Percentiles rank a stretch among this genome's conserved stretches.
Conservation (phyloP, 2,113 vertebrate genomes). For the Corythoichthys intestinalis region DNA sequence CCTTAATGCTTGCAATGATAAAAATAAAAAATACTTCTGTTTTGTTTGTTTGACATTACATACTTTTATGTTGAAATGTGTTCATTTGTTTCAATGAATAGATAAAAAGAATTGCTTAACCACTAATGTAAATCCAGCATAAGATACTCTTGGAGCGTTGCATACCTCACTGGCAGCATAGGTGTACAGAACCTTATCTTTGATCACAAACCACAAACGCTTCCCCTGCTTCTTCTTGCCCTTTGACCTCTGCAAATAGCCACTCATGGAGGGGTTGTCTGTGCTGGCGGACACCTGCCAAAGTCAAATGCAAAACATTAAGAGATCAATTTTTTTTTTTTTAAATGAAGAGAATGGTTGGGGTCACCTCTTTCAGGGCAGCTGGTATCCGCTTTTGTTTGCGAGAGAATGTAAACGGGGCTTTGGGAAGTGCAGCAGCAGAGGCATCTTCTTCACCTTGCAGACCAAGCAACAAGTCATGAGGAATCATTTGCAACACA, state of each 20-base stretch:
- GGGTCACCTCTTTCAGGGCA: conserved; percentile 86
- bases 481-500: neutral
- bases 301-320: neutral
- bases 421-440: conserved; percentile 73
- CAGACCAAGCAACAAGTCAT: conserved; percentile 2
- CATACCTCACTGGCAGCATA: conserved; percentile 98
- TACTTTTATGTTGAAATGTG: too few species aligned
- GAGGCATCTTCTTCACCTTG: conserved; percentile 73
- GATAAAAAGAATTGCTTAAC: too few species aligned
- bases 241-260: conserved; percentile 90
- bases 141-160: neutral
- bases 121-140: neutral
- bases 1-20: too few species aligned
- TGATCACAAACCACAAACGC: conserved; percentile 96
- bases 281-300: conserved; percentile 88
- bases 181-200: conserved; percentile 95
- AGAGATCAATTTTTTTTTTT: neutral
- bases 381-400: conserved; percentile 93
- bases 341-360: neutral
- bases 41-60: too few species aligned
- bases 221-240: conserved; percentile 89
- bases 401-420: conserved; percentile 72
- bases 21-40: too few species aligned
- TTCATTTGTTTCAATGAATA: too few species aligned
- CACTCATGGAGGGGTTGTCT: conserved; percentile 93